Percentiles rank a stretch among this genome's conserved stretches.
Evolutionary conservation across 2,888 invertebrate species (phyloP).

Genomic region (Syrphus vitripennis): DNA sequence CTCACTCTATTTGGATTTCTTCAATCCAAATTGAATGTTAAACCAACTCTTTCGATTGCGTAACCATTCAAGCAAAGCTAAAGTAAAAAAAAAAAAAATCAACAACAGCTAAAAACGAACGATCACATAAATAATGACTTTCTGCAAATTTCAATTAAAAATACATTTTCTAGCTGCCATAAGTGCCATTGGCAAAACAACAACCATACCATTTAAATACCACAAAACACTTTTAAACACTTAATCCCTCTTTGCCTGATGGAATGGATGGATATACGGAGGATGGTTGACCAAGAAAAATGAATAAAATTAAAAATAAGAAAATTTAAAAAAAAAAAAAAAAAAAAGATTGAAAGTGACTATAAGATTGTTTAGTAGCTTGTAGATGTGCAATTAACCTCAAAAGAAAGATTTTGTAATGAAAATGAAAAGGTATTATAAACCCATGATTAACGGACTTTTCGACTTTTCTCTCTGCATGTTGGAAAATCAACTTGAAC

Average conservation of each 20-base stretch:
- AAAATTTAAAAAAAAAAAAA: too few relatives aligned
- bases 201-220: constrained; percentile 6
- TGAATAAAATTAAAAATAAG: background rate
- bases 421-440: constrained; percentile 49
- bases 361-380: constrained; percentile 8
- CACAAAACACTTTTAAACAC: background rate
- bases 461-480: constrained; percentile 9
- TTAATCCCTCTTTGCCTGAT: constrained; percentile 11
- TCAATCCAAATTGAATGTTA: background rate
- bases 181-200: constrained; percentile 12
- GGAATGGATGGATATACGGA: too few relatives aligned
- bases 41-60: constrained; percentile 11
- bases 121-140: constrained; percentile 46
- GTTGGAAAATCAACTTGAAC: constrained; percentile 19
- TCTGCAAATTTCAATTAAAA: constrained; percentile 55
- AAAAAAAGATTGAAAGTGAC: constrained; percentile 53
- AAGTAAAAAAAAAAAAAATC: background rate
- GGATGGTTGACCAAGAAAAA: constrained; percentile 31
- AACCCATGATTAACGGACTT: constrained; percentile 56
- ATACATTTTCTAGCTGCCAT: constrained; percentile 34
- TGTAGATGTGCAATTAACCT: constrained; percentile 55
- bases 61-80: constrained; percentile 1
- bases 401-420: constrained; percentile 61
- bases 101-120: background rate
- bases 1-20: constrained; percentile 1